Conservation (phyloP, 2,888 invertebrate genomes). For the Lepas anatifera region DNA sequence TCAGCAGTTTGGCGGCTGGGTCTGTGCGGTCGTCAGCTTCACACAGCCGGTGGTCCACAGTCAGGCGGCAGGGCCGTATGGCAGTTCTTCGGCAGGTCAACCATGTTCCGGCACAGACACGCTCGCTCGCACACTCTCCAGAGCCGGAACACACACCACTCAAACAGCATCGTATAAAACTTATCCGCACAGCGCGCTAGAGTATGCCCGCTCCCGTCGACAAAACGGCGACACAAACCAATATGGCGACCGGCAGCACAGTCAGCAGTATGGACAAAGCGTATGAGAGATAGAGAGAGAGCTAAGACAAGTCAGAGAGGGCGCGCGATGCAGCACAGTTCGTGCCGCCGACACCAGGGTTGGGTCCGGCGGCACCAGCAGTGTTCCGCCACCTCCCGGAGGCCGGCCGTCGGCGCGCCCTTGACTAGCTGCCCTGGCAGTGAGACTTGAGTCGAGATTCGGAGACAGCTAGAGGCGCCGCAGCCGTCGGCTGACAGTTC, state of each 20-base stretch:
- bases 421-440: conserved; percentile 3
- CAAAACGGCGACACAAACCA: no score
- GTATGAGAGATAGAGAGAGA: not conserved
- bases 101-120: no score
- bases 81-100: no score
- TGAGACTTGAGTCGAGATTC: not conserved
- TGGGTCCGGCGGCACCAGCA: not conserved
- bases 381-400: not conserved
- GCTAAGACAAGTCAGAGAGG: not conserved
- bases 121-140: not conserved
- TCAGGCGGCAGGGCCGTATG: no score
- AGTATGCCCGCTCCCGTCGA: no score
- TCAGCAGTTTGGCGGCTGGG: no score
- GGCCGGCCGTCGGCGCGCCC: not conserved
- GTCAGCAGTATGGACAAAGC: not conserved
- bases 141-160: not conserved
- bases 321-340: not conserved
- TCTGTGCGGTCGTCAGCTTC: no score
- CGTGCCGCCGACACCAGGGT: not conserved
- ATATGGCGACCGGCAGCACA: not conserved
- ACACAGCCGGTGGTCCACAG: no score
- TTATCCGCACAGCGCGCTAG: not conserved
- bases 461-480: not conserved
- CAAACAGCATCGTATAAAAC: not conserved
- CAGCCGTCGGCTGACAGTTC: no score